Evolutionary conservation across 1,140 invertebrate species (phyloP).

Genomic region (Drosophila kurseongensis): DNA sequence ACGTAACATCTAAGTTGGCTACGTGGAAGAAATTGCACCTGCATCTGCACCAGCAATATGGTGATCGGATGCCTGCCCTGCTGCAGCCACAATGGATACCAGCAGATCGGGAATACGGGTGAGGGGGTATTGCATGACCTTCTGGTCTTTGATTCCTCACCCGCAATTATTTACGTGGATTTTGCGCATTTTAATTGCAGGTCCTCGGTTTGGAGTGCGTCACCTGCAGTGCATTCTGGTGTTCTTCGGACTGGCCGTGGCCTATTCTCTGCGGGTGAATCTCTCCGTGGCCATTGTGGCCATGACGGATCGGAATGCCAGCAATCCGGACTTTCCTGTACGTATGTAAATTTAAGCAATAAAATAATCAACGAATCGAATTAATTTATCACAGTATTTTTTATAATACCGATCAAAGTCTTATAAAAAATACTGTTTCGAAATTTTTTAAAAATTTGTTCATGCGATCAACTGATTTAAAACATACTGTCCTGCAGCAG

Average conservation of each 20-base stretch:
- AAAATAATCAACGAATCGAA: no score
- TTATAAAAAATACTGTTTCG: no score
- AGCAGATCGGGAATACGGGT: slow-evolving; percentile 71
- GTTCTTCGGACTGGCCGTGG: slow-evolving; percentile 87
- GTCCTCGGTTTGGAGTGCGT: slow-evolving; percentile 86
- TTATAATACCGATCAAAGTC: no score
- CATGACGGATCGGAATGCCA: slow-evolving; percentile 77
- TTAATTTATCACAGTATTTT: no score
- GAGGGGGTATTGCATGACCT: neutral
- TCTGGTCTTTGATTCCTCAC: neutral
- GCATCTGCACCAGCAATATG: slow-evolving; percentile 40
- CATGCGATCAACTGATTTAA: no score
- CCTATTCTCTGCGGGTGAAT: slow-evolving; percentile 88
- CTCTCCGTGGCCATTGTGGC: slow-evolving; percentile 88
- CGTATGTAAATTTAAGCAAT: slow-evolving; percentile 1
- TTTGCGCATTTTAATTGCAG: slow-evolving; percentile 32
- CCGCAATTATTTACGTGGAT: neutral
- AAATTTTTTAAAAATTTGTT: no score
- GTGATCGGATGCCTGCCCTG: slow-evolving; percentile 63
- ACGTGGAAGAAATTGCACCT: slow-evolving; percentile 33
- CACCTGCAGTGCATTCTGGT: slow-evolving; percentile 88
- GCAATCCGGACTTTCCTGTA: slow-evolving; percentile 79
- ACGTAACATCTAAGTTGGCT: slow-evolving; percentile 34
- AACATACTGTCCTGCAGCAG: no score
- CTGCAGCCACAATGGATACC: slow-evolving; percentile 66